phyloP scores from a whole-genome alignment of 2,888 invertebrate species.

The Ophion obscuratus region DNA sequence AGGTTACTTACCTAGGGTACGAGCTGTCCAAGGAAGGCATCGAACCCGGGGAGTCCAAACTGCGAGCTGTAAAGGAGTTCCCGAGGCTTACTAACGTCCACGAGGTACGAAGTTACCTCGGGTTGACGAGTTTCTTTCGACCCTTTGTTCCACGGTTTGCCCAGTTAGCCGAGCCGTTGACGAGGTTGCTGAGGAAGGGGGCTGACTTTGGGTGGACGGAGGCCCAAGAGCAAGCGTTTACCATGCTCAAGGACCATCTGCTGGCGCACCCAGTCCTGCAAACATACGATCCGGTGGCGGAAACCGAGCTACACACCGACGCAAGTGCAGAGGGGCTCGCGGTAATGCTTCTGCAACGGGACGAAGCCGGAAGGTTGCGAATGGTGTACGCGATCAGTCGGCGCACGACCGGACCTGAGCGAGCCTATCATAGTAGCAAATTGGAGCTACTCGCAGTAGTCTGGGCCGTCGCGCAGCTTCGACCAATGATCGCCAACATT shows the following conservation, averaged over 20 bases:
- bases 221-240: constrained; percentile 36
- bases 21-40: neutral
- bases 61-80: neutral
- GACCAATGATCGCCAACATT: no score
- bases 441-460: no score
- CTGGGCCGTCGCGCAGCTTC: no score
- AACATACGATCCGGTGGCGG: constrained; percentile 37
- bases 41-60: neutral
- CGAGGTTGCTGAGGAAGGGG: neutral
- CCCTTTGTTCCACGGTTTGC: neutral
- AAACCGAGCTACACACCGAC: constrained; percentile 48
- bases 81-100: neutral
- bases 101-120: neutral
- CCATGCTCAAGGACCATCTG: constrained; percentile 5
- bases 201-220: neutral
- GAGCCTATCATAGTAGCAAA: no score
- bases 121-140: neutral
- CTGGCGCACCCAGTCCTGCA: constrained; percentile 30
- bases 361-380: constrained; percentile 30
- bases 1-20: neutral
- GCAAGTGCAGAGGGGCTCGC: neutral
- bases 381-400: no score
- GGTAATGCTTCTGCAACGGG: constrained; percentile 64
- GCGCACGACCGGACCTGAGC: no score
- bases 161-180: neutral